These are phyloP conservation scores for Cerastis leucographa DNA, from an alignment of 2,888 invertebrate species.

Conservation along the genomic window DNA sequence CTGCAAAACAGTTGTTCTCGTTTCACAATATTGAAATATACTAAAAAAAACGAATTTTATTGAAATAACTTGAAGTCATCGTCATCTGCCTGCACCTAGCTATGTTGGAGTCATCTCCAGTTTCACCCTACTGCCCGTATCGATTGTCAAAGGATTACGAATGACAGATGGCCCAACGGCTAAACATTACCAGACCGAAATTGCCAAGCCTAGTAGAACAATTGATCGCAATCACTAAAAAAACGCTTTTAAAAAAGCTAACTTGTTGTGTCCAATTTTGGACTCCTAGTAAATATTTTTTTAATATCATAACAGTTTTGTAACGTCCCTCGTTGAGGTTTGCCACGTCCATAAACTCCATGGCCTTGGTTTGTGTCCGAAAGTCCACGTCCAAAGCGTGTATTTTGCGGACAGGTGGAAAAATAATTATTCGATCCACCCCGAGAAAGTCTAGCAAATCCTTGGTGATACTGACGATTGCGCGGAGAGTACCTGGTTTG, in stretches of 20 bases:
- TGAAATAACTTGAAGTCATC: too few relatives aligned
- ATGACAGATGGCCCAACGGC: background rate
- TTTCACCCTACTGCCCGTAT: background rate
- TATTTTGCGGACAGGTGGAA: too few relatives aligned
- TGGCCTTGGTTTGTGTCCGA: background rate
- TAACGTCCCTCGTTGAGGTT: background rate
- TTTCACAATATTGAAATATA: too few relatives aligned
- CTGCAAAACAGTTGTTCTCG: too few relatives aligned
- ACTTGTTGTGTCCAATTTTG: background rate
- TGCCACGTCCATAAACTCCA: constrained; percentile 12
- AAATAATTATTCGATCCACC: too few relatives aligned
- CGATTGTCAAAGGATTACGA: background rate
- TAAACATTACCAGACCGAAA: background rate
- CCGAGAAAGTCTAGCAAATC: too few relatives aligned
- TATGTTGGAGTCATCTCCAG: background rate
- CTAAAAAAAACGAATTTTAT: too few relatives aligned
- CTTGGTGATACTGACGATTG: too few relatives aligned
- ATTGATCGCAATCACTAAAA: background rate
- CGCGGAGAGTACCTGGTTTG: too few relatives aligned
- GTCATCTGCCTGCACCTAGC: background rate
- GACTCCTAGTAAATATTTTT: background rate
- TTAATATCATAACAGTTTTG: background rate
- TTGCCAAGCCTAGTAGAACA: background rate
- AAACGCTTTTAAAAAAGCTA: background rate
- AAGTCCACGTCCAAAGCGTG: too few relatives aligned